A percentile compares a stretch with the other conserved stretches of the same genome.
phyloP scores from a whole-genome alignment of 2,888 invertebrate genomes.

The Drosophila neonasuta region DNA sequence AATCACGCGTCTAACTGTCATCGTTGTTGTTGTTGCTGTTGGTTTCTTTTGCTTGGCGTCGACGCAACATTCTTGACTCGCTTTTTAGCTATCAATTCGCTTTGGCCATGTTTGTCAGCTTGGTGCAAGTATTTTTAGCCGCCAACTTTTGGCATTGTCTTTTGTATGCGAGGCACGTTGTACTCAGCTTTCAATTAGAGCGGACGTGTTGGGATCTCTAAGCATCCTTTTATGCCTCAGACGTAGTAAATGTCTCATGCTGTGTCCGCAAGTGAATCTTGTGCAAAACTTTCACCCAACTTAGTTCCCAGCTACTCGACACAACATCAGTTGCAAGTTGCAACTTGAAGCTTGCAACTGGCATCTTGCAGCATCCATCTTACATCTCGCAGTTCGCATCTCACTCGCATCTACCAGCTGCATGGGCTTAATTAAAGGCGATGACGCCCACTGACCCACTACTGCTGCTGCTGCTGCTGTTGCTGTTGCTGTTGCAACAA shows the following conservation, averaged over 20 bases:
- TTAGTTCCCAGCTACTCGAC: constrained; percentile 11
- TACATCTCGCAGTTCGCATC: background rate
- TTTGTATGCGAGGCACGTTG: constrained; percentile 62
- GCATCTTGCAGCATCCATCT: constrained; percentile 2
- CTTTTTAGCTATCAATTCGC: constrained; percentile 61
- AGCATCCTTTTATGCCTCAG: constrained; percentile 73
- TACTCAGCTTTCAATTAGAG: constrained; percentile 69
- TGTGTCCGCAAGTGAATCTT: constrained; percentile 61
- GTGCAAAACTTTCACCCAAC: constrained; percentile 66
- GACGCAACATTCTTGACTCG: constrained; percentile 69
- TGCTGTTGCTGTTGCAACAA: background rate
- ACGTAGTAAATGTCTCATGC: constrained; percentile 73
- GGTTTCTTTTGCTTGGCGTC: constrained; percentile 45
- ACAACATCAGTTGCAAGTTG: constrained; percentile 14
- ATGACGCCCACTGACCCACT: constrained; percentile 68
- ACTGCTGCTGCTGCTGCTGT: constrained; percentile 3
- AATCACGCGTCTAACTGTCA: constrained; percentile 69
- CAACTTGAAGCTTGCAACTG: constrained; percentile 10
- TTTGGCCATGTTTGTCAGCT: constrained; percentile 52
- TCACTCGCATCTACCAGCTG: constrained; percentile 22
- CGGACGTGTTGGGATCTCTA: constrained; percentile 67
- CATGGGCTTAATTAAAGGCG: constrained; percentile 31
- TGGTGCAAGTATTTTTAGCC: constrained; percentile 47
- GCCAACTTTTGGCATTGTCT: constrained; percentile 44
- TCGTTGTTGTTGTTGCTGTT: constrained; percentile 35